phyloP scores from a whole-genome alignment of 2,797 vertebrate genomes.

The Monodelphis domestica region DNA sequence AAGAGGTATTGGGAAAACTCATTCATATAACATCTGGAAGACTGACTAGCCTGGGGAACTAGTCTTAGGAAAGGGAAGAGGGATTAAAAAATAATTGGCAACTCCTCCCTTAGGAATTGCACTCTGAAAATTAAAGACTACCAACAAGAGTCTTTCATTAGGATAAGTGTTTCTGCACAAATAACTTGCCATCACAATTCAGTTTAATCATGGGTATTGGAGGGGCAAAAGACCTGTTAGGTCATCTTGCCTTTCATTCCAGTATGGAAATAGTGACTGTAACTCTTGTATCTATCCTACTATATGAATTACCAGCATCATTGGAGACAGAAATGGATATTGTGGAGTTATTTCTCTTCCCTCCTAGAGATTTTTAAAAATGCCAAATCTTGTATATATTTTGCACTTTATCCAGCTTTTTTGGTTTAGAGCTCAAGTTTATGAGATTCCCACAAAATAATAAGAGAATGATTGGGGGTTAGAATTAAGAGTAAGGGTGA shows the following conservation, averaged over 20 bases:
- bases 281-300: neutral
- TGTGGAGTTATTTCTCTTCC: neutral
- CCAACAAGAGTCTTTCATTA: slow-evolving; percentile 81
- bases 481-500: neutral
- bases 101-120: slow-evolving; percentile 66
- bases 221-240: slow-evolving; percentile 60
- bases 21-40: slow-evolving; percentile 45
- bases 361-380: slow-evolving; percentile 6
- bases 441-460: neutral
- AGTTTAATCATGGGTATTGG: slow-evolving; percentile 76
- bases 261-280: slow-evolving; percentile 57
- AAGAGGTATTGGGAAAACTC: slow-evolving; percentile 1
- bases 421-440: neutral
- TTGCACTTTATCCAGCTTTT: neutral
- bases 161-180: slow-evolving; percentile 78
- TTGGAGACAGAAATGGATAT: slow-evolving; percentile 52
- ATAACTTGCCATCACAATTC: slow-evolving; percentile 74
- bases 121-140: slow-evolving; percentile 73
- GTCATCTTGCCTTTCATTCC: slow-evolving; percentile 45
- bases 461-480: neutral
- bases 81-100: slow-evolving; percentile 30
- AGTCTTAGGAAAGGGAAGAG: slow-evolving; percentile 26
- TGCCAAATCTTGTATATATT: neutral
- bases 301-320: slow-evolving; percentile 45
- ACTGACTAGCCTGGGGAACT: slow-evolving; percentile 58